Conservation (phyloP, 2,113 vertebrate genomes). For the Toxostoma redivivum region DNA sequence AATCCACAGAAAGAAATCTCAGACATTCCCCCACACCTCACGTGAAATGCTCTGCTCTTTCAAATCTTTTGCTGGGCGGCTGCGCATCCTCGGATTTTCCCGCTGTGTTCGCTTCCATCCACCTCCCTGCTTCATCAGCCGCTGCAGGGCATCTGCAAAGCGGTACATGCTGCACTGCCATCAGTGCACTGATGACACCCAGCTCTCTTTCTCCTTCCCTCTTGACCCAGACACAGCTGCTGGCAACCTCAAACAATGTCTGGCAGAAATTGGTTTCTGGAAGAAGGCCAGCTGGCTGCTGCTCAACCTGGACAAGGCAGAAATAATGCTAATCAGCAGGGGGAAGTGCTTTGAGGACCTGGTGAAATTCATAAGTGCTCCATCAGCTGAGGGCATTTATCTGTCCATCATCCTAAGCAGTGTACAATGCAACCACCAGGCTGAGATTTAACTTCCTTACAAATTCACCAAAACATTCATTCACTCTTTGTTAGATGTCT, state of each 20-base stretch:
- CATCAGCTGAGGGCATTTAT: not conserved
- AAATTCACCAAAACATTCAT: not conserved
- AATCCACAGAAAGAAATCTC: not conserved
- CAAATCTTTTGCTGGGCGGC: not conserved
- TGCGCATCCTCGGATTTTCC: not conserved
- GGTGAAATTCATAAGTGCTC: constrained; percentile 10
- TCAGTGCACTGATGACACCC: not conserved
- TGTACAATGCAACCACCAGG: not conserved
- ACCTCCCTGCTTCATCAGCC: not conserved
- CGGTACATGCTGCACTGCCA: not conserved
- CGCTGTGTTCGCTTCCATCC: not conserved
- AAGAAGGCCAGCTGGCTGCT: constrained; percentile 48
- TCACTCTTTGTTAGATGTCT: not conserved
- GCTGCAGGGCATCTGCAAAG: not conserved
- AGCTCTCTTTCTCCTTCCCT: not conserved
- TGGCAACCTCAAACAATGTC: constrained; percentile 40
- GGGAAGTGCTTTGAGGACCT: constrained; percentile 5
- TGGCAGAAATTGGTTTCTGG: constrained; percentile 39
- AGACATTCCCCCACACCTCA: not conserved
- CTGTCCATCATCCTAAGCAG: not conserved
- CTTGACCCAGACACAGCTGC: constrained; percentile 30
- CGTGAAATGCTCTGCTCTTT: not conserved
- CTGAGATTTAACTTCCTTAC: not conserved
- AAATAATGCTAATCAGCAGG: not conserved
- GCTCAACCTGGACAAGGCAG: constrained; percentile 42